Evolutionary conservation across 2,113 vertebrate species (phyloP), one percentile per base, ranked within the genome.

Genomic region (Elephantulus edwardii): DNA sequence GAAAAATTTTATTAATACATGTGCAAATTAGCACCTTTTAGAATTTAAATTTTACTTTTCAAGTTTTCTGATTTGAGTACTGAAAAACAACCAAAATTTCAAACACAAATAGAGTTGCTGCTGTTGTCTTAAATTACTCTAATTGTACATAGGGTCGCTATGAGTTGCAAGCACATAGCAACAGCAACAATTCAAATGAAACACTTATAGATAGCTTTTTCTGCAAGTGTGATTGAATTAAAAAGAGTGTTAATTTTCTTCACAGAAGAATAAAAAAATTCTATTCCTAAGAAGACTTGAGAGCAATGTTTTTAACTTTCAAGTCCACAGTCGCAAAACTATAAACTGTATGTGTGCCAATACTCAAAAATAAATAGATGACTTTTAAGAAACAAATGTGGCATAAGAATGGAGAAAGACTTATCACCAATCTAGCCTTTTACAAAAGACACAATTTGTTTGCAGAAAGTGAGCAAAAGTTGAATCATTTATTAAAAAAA

Each of bases 41-140:
- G 33, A 76, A 44, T 62, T 82, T 83, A 86, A 88, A 83, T 24
- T 33, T 68, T 79, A 42, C 70, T 64, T 94, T 86, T 74, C 50
- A 54, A 50, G 52, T 1, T 40, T 50, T 89, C 24, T 77, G 75
- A 42, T 44, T 71, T 82, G 14, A 90, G 17, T 72, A 52, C 77
- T 72, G 40, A n/a, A n/a, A n/a, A 85, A 56, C 11, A 88, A 66
- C 81, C 44, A 60, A 2, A 3, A 82, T 90, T 48, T n/a, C 66
- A 94, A 12, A 26, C 17, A 77, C 60, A 77, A 77, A 84, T n/a
- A 91, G 17, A 71, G 70, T 30, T 81, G 72, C 35, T 85, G 6
- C 52, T 78, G 50, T 86, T 84, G 68, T 74, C 82, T 86, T 86
- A 8, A 62, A 91, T n/a, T n/a, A n/a, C n/a, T n/a, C n/a, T n/a